These are phyloP conservation scores for Arctia plantaginis DNA, from an alignment of 2,888 invertebrate species.

Conservation along the genomic window DNA sequence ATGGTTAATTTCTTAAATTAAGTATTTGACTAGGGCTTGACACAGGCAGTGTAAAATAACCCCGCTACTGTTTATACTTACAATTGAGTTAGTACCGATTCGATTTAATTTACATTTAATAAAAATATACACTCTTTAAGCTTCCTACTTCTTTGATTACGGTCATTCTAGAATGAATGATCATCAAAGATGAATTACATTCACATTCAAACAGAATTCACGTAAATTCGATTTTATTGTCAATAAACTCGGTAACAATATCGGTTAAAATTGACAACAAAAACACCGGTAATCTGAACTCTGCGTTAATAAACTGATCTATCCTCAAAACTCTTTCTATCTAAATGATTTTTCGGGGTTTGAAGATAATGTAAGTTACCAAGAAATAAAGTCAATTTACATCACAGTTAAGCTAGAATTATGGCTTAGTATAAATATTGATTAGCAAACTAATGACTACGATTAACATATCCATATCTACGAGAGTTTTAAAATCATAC, in stretches of 20 bases:
- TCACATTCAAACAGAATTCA: too few relatives aligned
- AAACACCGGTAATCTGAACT: too few relatives aligned
- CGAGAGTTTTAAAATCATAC: conserved; percentile 18
- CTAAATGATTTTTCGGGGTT: not conserved
- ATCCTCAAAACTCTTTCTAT: not conserved
- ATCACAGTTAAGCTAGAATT: conserved; percentile 14
- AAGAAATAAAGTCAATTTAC: conserved; percentile 18
- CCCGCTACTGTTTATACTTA: not conserved
- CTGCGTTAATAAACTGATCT: not conserved
- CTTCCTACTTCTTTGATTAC: not conserved
- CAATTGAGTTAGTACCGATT: not conserved
- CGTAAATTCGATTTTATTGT: too few relatives aligned
- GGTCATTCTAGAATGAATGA: too few relatives aligned
- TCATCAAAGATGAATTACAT: too few relatives aligned
- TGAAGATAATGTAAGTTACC: not conserved
- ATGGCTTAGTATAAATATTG: conserved; percentile 10
- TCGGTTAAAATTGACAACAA: too few relatives aligned
- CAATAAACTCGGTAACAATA: too few relatives aligned
- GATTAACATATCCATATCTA: conserved; percentile 32
- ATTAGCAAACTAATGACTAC: not conserved
- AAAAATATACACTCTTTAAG: not conserved
- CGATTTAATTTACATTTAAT: not conserved
- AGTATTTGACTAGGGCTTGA: not conserved
- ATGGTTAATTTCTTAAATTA: not conserved
- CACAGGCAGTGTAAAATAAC: not conserved